Evolutionary conservation across 2,797 vertebrate genomes (phyloP).

Genomic region (Luscinia megarhynchos): DNA sequence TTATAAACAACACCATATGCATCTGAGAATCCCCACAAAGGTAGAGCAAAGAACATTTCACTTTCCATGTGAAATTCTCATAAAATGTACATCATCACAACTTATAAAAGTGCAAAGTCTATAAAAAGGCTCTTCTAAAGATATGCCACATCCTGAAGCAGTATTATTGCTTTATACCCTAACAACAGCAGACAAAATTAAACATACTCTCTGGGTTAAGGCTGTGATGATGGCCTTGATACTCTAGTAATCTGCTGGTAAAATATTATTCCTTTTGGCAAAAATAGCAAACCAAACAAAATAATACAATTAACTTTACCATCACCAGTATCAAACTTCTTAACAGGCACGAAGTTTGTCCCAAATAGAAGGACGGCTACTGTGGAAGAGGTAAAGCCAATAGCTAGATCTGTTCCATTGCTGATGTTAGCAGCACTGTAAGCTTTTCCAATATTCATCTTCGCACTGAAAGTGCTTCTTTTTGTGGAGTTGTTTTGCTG

Average conservation of each 20-base stretch:
- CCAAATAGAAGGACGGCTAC: slow-evolving; percentile 86
- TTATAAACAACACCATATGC: not conserved
- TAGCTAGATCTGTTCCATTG: slow-evolving; percentile 72
- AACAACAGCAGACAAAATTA: not conserved
- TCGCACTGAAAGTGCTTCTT: not conserved
- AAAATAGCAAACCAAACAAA: not conserved
- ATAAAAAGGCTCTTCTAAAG: not conserved
- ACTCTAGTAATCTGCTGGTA: not conserved
- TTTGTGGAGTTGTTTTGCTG: not conserved
- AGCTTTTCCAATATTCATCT: not conserved
- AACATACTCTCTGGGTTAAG: not conserved
- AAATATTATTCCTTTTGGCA: not conserved
- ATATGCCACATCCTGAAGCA: not conserved
- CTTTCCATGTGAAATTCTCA: not conserved
- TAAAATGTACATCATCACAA: not conserved
- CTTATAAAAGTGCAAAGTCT: not conserved
- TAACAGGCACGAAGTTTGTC: slow-evolving; percentile 90
- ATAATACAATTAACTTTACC: slow-evolving; percentile 76
- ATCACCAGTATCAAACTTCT: slow-evolving; percentile 89
- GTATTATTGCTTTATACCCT: not conserved
- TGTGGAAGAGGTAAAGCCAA: slow-evolving; percentile 83
- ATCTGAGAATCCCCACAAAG: not conserved
- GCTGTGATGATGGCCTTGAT: not conserved
- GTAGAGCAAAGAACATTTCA: not conserved
- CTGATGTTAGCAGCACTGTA: slow-evolving; percentile 19